Percentiles rank a stretch among this genome's conserved stretches.
These are phyloP conservation scores for Drosophila mulleri DNA, from an alignment of 2,888 invertebrate species.

Conservation along the genomic window DNA sequence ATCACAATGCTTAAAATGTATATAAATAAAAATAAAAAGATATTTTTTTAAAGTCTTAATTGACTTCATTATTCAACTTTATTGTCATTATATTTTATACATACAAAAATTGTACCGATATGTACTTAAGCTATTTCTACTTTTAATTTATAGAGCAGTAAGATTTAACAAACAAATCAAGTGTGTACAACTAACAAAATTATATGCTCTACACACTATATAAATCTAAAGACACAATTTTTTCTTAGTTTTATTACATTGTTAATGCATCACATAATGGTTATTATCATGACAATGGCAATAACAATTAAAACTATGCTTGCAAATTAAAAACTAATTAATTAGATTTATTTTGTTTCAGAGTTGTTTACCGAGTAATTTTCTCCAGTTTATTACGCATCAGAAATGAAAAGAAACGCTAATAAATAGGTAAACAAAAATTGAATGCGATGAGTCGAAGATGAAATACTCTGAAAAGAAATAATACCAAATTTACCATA, in stretches of 20 bases:
- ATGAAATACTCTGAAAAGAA: slow-evolving; percentile 10
- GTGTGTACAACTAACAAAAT: not conserved
- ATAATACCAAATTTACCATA: not conserved
- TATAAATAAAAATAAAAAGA: no score
- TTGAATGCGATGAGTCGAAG: not conserved
- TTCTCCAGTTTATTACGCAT: slow-evolving; percentile 12
- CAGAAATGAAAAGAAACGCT: slow-evolving; percentile 1
- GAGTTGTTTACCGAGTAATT: not conserved
- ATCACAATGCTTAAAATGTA: no score
- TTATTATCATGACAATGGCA: not conserved
- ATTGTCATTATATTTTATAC: no score
- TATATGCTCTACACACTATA: not conserved
- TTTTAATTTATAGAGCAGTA: no score
- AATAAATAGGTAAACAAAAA: not conserved
- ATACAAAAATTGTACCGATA: no score
- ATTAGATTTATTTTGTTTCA: not conserved
- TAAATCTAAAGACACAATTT: not conserved
- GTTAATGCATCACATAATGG: not conserved
- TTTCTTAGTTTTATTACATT: not conserved
- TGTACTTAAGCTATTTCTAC: no score
- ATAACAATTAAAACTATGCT: not conserved
- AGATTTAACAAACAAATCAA: not conserved
- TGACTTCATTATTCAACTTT: no score
- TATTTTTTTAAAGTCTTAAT: no score
- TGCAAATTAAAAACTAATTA: not conserved